These are phyloP conservation scores for Notospermus geniculatus DNA, from an alignment of 1,140 invertebrate genomes.

Conservation along the genomic window DNA sequence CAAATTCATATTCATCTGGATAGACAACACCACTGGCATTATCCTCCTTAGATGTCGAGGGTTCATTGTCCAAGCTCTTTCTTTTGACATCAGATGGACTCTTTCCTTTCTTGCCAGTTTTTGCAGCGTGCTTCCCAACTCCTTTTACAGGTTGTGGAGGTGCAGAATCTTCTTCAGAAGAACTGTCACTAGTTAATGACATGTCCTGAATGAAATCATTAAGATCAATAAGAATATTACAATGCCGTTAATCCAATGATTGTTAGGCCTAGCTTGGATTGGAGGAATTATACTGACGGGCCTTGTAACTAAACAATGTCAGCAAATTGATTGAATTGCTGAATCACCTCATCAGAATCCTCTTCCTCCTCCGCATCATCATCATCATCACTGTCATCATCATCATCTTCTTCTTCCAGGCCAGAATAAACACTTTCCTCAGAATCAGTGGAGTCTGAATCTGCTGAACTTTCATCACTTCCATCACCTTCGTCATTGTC, in stretches of 20 bases:
- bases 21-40: slow-evolving; percentile 22
- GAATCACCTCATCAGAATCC: slow-evolving; percentile 12
- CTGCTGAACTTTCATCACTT: slow-evolving; percentile 12
- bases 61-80: slow-evolving; percentile 3
- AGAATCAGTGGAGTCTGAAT: slow-evolving; percentile 35
- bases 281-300: no score
- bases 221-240: no score
- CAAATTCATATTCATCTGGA: slow-evolving; percentile 65
- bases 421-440: slow-evolving; percentile 53
- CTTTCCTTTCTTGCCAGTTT: background rate
- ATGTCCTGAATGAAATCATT: no score
- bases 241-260: no score
- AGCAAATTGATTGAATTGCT: no score
- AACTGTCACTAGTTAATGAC: no score
- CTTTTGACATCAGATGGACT: no score
- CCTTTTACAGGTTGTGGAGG: background rate
- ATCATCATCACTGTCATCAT: slow-evolving; percentile 21
- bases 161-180: no score
- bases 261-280: no score
- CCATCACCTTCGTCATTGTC: slow-evolving; percentile 27
- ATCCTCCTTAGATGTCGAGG: slow-evolving; percentile 13
- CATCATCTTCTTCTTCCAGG: slow-evolving; percentile 43
- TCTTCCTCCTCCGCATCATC: slow-evolving; percentile 14
- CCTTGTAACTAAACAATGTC: no score
- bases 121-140: background rate